These are phyloP conservation scores for Aplysia californica DNA, from an alignment of 1,140 invertebrate species.

Conservation along the genomic window DNA sequence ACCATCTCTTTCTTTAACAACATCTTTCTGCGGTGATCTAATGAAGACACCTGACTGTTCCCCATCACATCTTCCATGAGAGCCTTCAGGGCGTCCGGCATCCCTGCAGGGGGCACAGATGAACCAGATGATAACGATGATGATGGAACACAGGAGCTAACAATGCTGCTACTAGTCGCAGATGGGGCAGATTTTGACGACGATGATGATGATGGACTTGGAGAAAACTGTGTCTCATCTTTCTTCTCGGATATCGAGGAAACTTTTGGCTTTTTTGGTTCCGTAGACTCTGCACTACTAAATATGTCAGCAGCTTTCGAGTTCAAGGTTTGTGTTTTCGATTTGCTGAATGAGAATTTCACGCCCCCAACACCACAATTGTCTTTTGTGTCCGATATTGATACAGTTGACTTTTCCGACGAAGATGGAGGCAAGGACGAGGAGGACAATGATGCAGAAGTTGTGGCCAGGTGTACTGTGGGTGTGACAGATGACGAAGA, in stretches of 20 bases:
- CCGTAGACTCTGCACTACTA: too few species aligned
- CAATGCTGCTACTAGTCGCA: too few species aligned
- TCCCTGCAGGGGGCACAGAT: conserved; percentile 30
- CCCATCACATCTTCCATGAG: conserved; percentile 38
- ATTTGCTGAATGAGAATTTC: conserved; percentile 10
- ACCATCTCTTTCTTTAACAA: conserved; percentile 27
- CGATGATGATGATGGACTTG: too few species aligned
- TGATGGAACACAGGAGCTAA: too few species aligned
- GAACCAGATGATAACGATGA: too few species aligned
- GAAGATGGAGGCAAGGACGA: neutral
- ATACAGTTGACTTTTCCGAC: neutral
- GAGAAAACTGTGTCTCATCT: too few species aligned
- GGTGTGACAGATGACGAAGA: neutral
- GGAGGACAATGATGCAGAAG: conserved; percentile 3
- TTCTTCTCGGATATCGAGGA: too few species aligned
- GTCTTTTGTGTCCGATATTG: neutral
- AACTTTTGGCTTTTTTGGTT: too few species aligned
- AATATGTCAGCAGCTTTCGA: too few species aligned
- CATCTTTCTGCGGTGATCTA: conserved; percentile 27
- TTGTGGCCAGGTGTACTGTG: neutral
- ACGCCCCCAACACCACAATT: neutral
- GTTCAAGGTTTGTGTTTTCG: neutral
- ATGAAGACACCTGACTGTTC: conserved; percentile 29
- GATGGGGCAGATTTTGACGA: too few species aligned
- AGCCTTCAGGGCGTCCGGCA: conserved; percentile 30